A percentile compares a stretch with the other conserved stretches of the same genome.
Evolutionary conservation across 2,113 vertebrate genomes (phyloP).

Genomic region (Numida meleagris): DNA sequence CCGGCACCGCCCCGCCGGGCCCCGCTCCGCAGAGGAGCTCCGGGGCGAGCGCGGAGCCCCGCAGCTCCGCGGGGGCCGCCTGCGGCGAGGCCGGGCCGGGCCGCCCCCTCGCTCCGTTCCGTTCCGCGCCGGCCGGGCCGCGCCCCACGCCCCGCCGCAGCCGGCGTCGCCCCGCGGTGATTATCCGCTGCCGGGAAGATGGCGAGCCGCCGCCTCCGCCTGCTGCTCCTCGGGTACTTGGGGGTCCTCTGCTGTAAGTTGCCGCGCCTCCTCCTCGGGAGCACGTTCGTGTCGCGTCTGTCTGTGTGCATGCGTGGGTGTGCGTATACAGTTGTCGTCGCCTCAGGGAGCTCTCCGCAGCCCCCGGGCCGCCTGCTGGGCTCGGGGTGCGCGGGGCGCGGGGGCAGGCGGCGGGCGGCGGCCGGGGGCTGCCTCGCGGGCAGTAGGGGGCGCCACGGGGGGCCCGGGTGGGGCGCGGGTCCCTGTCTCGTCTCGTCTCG

Average conservation of each 20-base stretch:
- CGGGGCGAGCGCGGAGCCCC: not conserved
- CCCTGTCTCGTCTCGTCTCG: too few relatives aligned
- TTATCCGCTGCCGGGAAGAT: conserved; percentile 33
- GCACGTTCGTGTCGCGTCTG: not conserved
- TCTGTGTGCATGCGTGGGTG: too few relatives aligned
- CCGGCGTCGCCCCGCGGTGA: not conserved
- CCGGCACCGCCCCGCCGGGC: not conserved
- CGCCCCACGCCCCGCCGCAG: not conserved
- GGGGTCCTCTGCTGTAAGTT: conserved; percentile 68
- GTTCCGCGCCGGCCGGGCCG: not conserved
- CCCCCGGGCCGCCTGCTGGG: too few relatives aligned
- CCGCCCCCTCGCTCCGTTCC: not conserved
- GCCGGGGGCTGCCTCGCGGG: too few relatives aligned
- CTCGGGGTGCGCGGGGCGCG: too few relatives aligned
- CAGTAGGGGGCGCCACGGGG: too few relatives aligned
- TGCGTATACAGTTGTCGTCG: too few relatives aligned
- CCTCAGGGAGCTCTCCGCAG: too few relatives aligned
- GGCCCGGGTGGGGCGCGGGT: too few relatives aligned
- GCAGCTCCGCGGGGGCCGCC: not conserved
- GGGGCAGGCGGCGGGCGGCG: too few relatives aligned
- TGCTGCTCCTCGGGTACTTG: conserved; percentile 31
- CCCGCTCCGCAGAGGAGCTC: too few relatives aligned
- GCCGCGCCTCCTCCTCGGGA: not conserved
- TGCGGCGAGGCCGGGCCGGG: not conserved
- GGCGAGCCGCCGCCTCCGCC: conserved; percentile 21